These are phyloP conservation scores for Leucophenga varia DNA, from an alignment of 1,140 invertebrate genomes.

Conservation along the genomic window DNA sequence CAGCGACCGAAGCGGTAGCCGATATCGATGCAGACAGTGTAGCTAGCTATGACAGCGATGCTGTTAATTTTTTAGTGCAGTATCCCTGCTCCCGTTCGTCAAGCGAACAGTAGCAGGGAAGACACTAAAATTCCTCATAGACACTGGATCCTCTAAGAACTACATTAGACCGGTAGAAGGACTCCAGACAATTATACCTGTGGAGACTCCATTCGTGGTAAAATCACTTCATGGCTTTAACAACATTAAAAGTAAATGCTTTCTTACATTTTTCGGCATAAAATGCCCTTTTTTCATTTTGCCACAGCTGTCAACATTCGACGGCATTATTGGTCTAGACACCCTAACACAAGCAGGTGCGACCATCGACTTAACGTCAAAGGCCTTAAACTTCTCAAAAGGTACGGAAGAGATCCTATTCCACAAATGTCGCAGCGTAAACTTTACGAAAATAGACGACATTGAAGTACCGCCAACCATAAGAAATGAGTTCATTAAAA, in stretches of 20 bases:
- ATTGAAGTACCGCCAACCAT: too few relatives aligned
- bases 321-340: not conserved
- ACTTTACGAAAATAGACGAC: not conserved
- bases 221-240: not conserved
- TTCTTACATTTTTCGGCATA: not conserved
- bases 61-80: not conserved
- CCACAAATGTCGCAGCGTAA: not conserved
- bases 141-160: slow-evolving; percentile 1
- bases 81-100: not conserved
- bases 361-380: not conserved
- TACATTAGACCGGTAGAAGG: not conserved
- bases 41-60: not conserved
- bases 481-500: too few relatives aligned
- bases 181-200: not conserved
- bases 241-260: not conserved
- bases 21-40: not conserved
- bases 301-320: not conserved
- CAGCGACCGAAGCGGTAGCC: not conserved
- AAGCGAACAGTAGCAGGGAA: not conserved
- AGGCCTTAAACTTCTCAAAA: not conserved
- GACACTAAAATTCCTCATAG: not conserved
- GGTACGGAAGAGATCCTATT: not conserved
- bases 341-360: not conserved
- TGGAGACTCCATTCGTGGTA: not conserved
- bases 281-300: not conserved